Conservation (phyloP, 2,113 vertebrate species). For the Pseudorectes ferrugineus region DNA sequence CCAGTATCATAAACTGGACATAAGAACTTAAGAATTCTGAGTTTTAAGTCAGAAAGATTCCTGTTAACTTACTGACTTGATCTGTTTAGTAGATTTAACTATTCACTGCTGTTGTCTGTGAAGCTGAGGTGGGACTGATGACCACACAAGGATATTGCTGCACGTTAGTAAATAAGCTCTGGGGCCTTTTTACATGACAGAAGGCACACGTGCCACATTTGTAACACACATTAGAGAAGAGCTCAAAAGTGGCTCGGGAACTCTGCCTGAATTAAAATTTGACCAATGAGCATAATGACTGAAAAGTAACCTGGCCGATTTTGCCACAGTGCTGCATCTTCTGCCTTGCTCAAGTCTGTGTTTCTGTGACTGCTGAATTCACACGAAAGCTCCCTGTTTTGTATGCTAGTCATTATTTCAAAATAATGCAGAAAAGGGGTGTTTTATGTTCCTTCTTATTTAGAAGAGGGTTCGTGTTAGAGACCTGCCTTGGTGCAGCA, state of each 20-base stretch:
- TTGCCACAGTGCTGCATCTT: not conserved
- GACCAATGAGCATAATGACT: not conserved
- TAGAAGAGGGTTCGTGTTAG: not conserved
- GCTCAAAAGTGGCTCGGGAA: accelerated
- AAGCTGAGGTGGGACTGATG: not conserved
- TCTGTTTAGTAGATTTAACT: not conserved
- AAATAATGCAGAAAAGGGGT: not conserved
- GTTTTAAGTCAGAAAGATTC: not conserved
- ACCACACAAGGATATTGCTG: not conserved
- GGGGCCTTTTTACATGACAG: not conserved
- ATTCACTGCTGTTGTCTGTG: not conserved
- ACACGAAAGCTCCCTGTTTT: not conserved
- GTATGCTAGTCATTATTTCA: not conserved
- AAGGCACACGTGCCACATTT: not conserved
- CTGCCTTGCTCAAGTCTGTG: not conserved
- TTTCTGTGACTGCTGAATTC: not conserved
- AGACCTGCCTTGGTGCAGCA: not conserved
- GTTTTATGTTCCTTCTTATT: not conserved
- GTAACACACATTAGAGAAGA: not conserved
- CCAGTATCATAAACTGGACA: conserved; percentile 9
- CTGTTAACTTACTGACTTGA: not conserved
- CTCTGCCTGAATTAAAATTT: not conserved
- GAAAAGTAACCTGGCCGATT: not conserved
- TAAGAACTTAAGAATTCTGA: not conserved
- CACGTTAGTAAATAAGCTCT: not conserved